phyloP scores from a whole-genome alignment of 2,888 invertebrate genomes.

The Drosophila ochracea region DNA sequence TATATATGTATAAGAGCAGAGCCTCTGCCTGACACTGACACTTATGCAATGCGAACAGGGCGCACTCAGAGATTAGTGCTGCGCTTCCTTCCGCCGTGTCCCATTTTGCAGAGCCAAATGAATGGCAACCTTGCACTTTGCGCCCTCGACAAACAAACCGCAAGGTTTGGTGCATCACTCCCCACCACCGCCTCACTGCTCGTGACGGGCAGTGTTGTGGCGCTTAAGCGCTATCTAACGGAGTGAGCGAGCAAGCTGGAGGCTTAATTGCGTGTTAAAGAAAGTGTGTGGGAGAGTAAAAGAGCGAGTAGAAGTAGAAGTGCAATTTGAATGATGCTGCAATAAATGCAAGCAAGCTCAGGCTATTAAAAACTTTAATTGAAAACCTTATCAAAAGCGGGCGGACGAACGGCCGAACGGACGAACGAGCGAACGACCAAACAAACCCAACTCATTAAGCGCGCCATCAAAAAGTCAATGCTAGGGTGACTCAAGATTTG shows the following conservation, averaged over 20 bases:
- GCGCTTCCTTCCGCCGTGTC: conserved; percentile 68
- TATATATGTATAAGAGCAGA: conserved; percentile 23
- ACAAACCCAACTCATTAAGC: conserved; percentile 43
- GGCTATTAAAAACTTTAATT: conserved; percentile 66
- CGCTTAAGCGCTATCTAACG: conserved; percentile 30
- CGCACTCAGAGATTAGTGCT: conserved; percentile 75
- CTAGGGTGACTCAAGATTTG: conserved; percentile 37
- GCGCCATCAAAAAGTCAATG: conserved; percentile 16
- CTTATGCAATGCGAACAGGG: conserved; percentile 71
- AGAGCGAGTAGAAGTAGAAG: background rate
- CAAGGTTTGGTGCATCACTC: conserved; percentile 55
- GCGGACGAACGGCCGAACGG: background rate
- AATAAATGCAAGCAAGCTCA: conserved; percentile 37
- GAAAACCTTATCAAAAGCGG: conserved; percentile 53
- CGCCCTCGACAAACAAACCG: conserved; percentile 69
- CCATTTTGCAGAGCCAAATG: conserved; percentile 61
- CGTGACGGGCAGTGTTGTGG: conserved; percentile 4
- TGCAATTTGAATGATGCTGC: conserved; percentile 49
- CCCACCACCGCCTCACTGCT: background rate
- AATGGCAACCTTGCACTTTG: conserved; percentile 76
- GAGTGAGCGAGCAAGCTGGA: conserved; percentile 22
- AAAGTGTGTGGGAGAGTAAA: conserved; percentile 1
- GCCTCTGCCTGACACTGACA: conserved; percentile 65
- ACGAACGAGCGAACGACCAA: conserved; percentile 1
- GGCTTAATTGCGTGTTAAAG: conserved; percentile 58